These are phyloP conservation scores for Urocitellus parryii DNA, from an alignment of 2,113 vertebrate genomes.

Conservation along the genomic window DNA sequence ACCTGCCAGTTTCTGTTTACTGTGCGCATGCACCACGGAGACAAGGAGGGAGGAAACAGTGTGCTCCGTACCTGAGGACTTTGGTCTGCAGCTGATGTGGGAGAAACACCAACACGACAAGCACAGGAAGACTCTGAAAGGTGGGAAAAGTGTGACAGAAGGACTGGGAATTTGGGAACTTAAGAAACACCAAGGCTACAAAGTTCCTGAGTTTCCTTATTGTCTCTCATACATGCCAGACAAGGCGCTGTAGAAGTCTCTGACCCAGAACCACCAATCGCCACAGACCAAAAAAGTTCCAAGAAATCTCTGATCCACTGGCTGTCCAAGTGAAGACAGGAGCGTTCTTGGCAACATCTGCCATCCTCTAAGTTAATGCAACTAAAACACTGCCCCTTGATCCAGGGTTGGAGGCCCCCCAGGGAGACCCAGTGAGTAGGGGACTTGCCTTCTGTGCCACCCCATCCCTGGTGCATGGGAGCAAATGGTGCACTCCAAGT, in stretches of 20 bases:
- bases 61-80: neutral
- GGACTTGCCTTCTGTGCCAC: neutral
- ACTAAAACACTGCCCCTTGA: neutral
- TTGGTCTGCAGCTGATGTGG: neutral
- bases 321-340: neutral
- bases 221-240: neutral
- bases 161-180: neutral
- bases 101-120: too few relatives aligned
- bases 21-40: slow-evolving; percentile 1
- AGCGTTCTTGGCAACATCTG: neutral
- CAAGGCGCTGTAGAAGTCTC: neutral
- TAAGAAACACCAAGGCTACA: neutral
- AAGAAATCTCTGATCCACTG: neutral
- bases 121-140: neutral
- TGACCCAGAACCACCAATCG: neutral
- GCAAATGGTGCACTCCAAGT: neutral
- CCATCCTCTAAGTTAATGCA: neutral
- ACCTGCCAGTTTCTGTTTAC: slow-evolving; percentile 51
- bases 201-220: neutral
- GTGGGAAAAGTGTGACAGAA: neutral
- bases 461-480: neutral
- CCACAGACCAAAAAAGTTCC: neutral
- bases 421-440: too few relatives aligned
- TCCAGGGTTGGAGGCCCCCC: too few relatives aligned
- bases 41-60: slow-evolving; percentile 14